Evolutionary conservation across 1,140 invertebrate genomes (phyloP), one percentile per base, ranked within the genome.

Genomic region (Brachionus paranguensis): DNA sequence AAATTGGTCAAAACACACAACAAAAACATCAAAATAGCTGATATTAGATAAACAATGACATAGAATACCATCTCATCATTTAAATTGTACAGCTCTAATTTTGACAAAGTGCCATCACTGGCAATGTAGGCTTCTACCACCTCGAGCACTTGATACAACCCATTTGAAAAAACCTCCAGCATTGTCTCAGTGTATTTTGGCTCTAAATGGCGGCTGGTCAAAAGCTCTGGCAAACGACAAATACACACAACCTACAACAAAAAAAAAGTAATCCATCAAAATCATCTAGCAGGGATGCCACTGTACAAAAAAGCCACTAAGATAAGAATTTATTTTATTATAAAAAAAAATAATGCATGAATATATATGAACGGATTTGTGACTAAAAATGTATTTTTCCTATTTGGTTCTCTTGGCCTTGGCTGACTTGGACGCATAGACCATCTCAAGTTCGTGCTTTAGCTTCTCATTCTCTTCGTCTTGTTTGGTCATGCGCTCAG

Each of bases 391-490:
- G 1, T 72, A 17, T 47, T 3, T 14, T 24, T 43, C 7, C 72
- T 76, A 76, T 76, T 76, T 76, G 4, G 72, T 37, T 76, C 47
- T 47, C 17, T 76, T 76, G 27, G n/a, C 27, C 20, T 76, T 64
- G 53, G 14, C 20, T n/a, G 78, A 45, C 53, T 81, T 45, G 24
- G 53, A 27, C 11, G 24, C n/a, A 8, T 45, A 45, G 24, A 60
- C 27, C 55, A 60, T 64, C 3, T 81, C 43, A 20, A 81, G 37
- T 6, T 81, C 78, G 33, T 81, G 78, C 43, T 81, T 81, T 14
- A 81, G 60, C n/a, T 47, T 60, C 14, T 81, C 78, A n/a, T 81
- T 81, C 43, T 81, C 78, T 64, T 81, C 78, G 12, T 17, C 24
- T 47, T 81, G 78, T 45, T 60, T 45, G 53, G 10, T 68, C 78